Evolutionary conservation across 1,140 invertebrate genomes (phyloP).

Genomic region (Neuroterus valhalla): DNA sequence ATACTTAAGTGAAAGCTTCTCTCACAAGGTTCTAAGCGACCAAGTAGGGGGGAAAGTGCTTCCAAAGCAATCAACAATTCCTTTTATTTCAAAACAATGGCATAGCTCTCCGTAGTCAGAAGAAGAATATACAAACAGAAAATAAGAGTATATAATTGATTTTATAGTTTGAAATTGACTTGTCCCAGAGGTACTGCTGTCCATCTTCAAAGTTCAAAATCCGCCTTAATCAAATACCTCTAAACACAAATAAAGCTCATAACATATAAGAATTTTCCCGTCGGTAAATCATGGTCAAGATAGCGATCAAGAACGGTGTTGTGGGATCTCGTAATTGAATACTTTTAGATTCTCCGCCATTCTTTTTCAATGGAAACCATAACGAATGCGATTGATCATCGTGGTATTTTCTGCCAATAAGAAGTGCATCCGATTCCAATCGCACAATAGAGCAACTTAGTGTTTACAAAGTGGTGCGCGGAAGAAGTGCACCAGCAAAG

Average conservation of each 20-base stretch:
- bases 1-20: too few species aligned
- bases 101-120: too few species aligned
- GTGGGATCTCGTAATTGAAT: neutral
- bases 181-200: too few species aligned
- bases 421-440: neutral
- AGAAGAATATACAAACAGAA: too few species aligned
- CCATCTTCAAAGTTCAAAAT: too few species aligned
- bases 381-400: neutral
- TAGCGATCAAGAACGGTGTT: constrained; percentile 3
- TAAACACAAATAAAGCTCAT: neutral
- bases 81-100: too few species aligned
- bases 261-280: neutral
- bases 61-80: too few species aligned
- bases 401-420: neutral
- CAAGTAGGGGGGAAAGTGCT: too few species aligned
- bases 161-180: too few species aligned
- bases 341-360: neutral
- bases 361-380: neutral
- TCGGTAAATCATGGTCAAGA: neutral
- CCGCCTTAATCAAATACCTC: neutral
- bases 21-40: too few species aligned
- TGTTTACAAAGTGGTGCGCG: neutral
- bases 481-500: too few species aligned
- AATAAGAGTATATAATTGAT: too few species aligned
- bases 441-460: neutral